A percentile compares a stretch with the other conserved stretches of the same genome.
Conservation (phyloP, 1,140 invertebrate genomes). For the Neodiprion pinetum region DNA sequence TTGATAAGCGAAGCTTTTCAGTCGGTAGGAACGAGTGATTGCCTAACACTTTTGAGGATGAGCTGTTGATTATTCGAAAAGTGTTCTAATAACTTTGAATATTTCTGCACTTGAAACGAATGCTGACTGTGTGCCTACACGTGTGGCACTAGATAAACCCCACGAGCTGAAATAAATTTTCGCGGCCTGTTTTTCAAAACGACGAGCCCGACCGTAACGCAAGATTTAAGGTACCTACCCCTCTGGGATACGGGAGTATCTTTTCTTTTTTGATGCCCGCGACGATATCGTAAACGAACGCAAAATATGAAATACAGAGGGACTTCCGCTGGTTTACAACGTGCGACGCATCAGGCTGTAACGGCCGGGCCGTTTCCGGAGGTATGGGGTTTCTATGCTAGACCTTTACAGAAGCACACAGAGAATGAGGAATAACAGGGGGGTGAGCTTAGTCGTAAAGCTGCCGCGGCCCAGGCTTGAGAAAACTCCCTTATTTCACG, state of each 20-base stretch:
- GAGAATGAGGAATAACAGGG: background rate
- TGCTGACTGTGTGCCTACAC: no score
- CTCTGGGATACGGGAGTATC: background rate
- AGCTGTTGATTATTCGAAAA: no score
- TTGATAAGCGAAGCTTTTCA: no score
- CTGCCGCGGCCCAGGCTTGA: background rate
- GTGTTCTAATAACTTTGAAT: no score
- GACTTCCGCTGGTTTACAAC: conserved; percentile 20
- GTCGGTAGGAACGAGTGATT: no score
- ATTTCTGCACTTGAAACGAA: no score
- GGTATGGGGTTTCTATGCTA: background rate
- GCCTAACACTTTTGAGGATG: no score
- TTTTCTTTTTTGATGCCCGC: background rate
- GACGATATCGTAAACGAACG: conserved; percentile 1
- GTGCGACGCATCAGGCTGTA: conserved; percentile 23
- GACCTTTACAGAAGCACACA: background rate
- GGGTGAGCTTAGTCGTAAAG: background rate
- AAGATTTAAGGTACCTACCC: background rate
- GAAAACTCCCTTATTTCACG: no score
- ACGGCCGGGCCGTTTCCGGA: conserved; percentile 20
- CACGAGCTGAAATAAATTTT: background rate
- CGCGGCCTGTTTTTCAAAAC: background rate
- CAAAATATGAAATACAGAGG: conserved; percentile 22
- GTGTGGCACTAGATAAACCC: no score
- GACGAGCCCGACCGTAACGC: background rate